Percentiles rank a stretch among this genome's conserved stretches.
Evolutionary conservation across 37 sponge, comb jelly and placozoan species (phyloP).

Genomic region (Petrosia ficiformis): DNA sequence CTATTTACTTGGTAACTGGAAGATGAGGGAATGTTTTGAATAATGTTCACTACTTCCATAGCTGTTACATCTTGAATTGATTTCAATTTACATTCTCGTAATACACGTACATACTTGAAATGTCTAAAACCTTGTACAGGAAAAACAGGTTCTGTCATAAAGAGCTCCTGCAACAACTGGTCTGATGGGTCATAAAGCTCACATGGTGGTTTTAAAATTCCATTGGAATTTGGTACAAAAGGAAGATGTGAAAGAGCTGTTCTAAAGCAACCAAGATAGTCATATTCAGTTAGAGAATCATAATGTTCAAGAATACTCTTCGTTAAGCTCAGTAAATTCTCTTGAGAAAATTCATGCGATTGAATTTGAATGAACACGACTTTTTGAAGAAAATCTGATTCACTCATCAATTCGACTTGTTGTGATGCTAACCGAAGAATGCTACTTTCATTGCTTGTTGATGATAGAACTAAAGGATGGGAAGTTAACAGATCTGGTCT

Average conservation of each 20-base stretch:
- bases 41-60: conserved; percentile 22
- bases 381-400: too few species aligned
- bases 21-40: conserved; percentile 3
- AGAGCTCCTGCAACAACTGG: background rate
- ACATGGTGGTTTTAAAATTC: background rate
- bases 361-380: too few species aligned
- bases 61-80: conserved; percentile 8
- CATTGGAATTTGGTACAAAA: too few species aligned
- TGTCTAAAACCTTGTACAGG: conserved; percentile 22
- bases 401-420: too few species aligned
- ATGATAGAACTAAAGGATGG: background rate
- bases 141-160: conserved; percentile 45
- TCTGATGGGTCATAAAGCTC: conserved; percentile 12
- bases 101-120: background rate
- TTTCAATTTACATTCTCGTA: background rate
- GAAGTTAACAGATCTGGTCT: background rate
- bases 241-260: too few species aligned
- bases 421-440: background rate
- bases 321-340: too few species aligned
- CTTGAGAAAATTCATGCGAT: too few species aligned
- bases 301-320: too few species aligned
- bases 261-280: too few species aligned
- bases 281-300: too few species aligned
- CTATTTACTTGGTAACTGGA: too few species aligned
- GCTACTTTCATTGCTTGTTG: background rate